These are phyloP conservation scores for Tokudaia muenninki DNA, from an alignment of 2,797 vertebrate genomes.

Conservation along the genomic window DNA sequence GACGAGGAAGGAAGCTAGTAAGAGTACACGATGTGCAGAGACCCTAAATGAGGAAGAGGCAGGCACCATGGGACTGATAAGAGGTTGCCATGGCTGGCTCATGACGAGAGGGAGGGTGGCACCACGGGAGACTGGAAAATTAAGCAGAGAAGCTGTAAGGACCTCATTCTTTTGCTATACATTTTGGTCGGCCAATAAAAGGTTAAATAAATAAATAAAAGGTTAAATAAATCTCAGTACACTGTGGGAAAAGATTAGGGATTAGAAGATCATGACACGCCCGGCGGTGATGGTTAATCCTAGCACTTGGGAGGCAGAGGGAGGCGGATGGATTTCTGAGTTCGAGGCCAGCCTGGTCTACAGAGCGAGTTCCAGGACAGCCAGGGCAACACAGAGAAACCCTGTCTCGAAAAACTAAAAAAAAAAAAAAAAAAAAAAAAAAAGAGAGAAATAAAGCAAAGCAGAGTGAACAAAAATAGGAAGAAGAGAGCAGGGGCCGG, in stretches of 20 bases:
- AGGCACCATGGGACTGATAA: background rate
- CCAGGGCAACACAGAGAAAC: too few species aligned
- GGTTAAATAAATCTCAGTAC: background rate
- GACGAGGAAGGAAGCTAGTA: slow-evolving; percentile 25
- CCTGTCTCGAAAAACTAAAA: too few species aligned
- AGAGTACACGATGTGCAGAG: background rate
- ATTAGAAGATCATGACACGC: background rate
- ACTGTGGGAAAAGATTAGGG: background rate
- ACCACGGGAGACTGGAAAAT: slow-evolving; percentile 10
- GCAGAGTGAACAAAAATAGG: background rate
- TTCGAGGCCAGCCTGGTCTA: too few species aligned
- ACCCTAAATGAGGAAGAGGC: background rate
- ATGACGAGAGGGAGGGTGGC: background rate
- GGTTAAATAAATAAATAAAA: background rate
- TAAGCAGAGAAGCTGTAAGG: slow-evolving; percentile 24
- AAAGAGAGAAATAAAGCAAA: background rate
- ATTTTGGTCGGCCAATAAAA: background rate
- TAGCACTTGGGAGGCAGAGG: too few species aligned
- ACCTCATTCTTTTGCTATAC: background rate
- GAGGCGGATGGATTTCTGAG: too few species aligned
- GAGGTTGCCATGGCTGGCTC: background rate
- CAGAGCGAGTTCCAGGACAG: too few species aligned
- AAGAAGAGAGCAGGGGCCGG: background rate
- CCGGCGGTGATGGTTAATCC: too few species aligned
- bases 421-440: background rate